These are phyloP conservation scores for Dioctria rufipes DNA, from an alignment of 2,888 invertebrate species.

Conservation along the genomic window DNA sequence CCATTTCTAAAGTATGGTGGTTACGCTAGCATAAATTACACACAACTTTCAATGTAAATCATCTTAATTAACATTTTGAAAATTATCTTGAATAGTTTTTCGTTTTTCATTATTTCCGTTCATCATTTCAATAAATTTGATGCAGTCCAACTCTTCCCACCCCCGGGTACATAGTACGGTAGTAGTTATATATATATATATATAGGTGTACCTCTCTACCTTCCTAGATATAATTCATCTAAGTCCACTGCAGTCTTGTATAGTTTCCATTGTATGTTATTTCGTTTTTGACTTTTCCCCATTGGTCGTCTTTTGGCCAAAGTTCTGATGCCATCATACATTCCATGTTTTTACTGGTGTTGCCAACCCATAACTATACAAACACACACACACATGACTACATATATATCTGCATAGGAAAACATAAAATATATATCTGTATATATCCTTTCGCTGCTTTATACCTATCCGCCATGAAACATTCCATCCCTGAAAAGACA, in stretches of 20 bases:
- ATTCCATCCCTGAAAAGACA: constrained; percentile 37
- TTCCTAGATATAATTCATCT: constrained; percentile 47
- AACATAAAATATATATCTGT: no score
- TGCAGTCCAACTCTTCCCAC: background rate
- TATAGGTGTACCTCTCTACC: background rate
- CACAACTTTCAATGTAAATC: no score
- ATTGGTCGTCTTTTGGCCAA: constrained; percentile 46
- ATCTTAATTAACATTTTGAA: no score
- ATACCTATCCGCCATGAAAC: background rate
- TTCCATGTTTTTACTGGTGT: constrained; percentile 47
- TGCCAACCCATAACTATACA: constrained; percentile 3
- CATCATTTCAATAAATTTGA: constrained; percentile 39
- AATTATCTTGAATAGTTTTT: no score
- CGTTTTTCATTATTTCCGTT: no score
- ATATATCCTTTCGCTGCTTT: background rate
- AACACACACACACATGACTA: background rate
- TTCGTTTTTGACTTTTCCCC: constrained; percentile 38
- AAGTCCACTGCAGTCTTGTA: constrained; percentile 44
- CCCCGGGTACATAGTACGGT: no score
- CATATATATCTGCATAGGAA: constrained; percentile 9
- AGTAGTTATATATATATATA: no score
- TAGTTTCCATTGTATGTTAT: constrained; percentile 36
- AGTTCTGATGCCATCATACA: constrained; percentile 51
- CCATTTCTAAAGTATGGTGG: no score
- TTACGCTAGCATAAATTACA: no score